Evolutionary conservation across 2,888 invertebrate genomes (phyloP), one percentile per base, ranked within the genome.

Genomic region (Choreutis nemorana): DNA sequence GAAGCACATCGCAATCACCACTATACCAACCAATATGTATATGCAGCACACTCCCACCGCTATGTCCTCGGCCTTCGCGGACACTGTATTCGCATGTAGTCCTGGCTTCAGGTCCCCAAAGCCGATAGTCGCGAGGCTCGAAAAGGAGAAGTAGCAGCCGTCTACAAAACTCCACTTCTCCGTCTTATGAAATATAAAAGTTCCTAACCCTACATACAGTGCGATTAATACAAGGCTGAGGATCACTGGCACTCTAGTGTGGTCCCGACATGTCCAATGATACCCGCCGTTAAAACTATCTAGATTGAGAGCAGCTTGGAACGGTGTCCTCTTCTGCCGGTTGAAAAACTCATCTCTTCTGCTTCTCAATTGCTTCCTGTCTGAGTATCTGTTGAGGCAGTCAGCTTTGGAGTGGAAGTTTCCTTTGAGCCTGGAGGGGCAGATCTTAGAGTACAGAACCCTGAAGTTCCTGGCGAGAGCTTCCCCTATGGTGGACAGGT

Each of bases 81-180:
- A 78, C 59, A 44, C 79, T 59, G 63, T 62, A 40, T 77, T 71
- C 20, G 73, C 72, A 32, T 83, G 77, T 12, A 73, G 62, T 2
- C 87, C 87, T 1, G 92, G 92, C 31, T 87, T 81, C 39, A 91
- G 64, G 50, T 91, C 88, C 1, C 92, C 92, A 50, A 92, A 91
- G 2, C 92, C 91, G 41, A 92, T 91, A 7, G 91, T 92, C 13
- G 91, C 90, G 37, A 87, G 72, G 35, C 86, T 88, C 10, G 89
- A 87, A 63, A 90, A 90, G 46, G 90, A 89, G 56, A 90, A 90
- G 59, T 88, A 90, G 36, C 87, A 82, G 16, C 95, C 94, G 53
- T 96, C 96, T 29, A 96, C 79, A 22, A 92, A 83, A 35, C 87
- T 88, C 98, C 97, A 98, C 42, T 87, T 86, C 63, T 97, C 97